These are phyloP conservation scores for Amblyjoppa proteus DNA, from an alignment of 2,888 invertebrate genomes.

Conservation along the genomic window DNA sequence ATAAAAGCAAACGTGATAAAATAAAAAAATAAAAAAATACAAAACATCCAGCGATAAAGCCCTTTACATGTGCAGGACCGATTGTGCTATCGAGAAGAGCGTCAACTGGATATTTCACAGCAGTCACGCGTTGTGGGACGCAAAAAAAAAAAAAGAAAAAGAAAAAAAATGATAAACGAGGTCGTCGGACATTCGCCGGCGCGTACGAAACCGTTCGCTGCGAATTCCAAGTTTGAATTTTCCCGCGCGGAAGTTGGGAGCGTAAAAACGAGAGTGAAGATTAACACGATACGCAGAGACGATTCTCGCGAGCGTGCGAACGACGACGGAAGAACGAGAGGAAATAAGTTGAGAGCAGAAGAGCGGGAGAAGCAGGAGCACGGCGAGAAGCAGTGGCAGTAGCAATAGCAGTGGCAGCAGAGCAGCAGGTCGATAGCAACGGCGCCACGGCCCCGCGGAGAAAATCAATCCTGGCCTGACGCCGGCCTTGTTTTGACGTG, in stretches of 20 bases:
- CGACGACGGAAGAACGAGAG: slow-evolving; percentile 13
- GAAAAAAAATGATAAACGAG: no score
- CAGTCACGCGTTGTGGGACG: no score
- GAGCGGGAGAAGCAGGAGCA: slow-evolving; percentile 46
- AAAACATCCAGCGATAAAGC: no score
- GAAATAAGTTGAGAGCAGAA: slow-evolving; percentile 25
- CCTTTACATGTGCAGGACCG: no score
- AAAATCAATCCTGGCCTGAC: slow-evolving; percentile 82
- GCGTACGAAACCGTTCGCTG: no score
- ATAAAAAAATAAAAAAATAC: no score
- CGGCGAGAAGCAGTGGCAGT: slow-evolving; percentile 51
- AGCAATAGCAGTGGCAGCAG: slow-evolving; percentile 54
- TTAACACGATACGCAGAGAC: neutral
- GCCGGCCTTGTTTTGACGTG: slow-evolving; percentile 80
- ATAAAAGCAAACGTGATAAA: no score
- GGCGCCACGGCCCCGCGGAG: slow-evolving; percentile 81
- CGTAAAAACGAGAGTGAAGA: neutral
- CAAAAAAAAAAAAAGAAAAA: no score
- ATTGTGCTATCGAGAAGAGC: no score
- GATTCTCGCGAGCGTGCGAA: neutral
- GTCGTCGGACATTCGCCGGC: no score
- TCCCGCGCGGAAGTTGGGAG: neutral
- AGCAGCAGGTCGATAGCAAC: slow-evolving; percentile 82
- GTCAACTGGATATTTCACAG: no score
- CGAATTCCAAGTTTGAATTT: neutral